Evolutionary conservation across 2,888 invertebrate species (phyloP), one percentile per base, ranked within the genome.

Genomic region (Dichetophora obliterata): DNA sequence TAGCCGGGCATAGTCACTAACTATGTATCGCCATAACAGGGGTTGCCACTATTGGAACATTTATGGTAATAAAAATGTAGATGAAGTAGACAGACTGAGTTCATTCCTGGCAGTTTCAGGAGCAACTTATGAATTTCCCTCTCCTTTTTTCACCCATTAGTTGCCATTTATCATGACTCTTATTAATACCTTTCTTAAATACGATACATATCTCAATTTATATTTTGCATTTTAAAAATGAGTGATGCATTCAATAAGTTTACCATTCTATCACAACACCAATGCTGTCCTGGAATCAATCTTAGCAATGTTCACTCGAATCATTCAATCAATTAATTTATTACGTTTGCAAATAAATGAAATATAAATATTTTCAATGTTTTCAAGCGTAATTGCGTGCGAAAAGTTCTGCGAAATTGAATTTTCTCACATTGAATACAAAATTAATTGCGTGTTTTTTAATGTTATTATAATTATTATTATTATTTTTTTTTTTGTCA

Each of bases 291-390:
- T 43, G 43, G 43, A 43, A 43, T 11, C 43, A 43, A 43, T 2
- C 43, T 14, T 43, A 43, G 3, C 57, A 22, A 24, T 22, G 8
- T 24, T 27, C 57, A 59, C 57, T n/a, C 24, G 3, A 34, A 24
- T 48, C 16, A 68, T 22, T 43, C 11, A 48, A 57, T 71, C 57
- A 52, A 54, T 69, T n/a, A 50, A 57, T 71, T 57, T 27, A 59
- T 31, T 54, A 37, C 57, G 19, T 3, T 16, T 22, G 71, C 22
- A 71, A 71, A 71, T 37, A 59, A 59, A 71, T 59, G 54, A 43
- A 43, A 37, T 57, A 31, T 71, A 71, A 71, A 71, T 37, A 54
- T 57, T 37, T 71, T 57, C 24, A 59, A 59, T 27, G 11, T 3
- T 27, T 11, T 37, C 27, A 11, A 68, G 43, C 24, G 48, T 24